phyloP scores from a whole-genome alignment of 2,888 invertebrate genomes.

The Leptinotarsa peninsularis region DNA sequence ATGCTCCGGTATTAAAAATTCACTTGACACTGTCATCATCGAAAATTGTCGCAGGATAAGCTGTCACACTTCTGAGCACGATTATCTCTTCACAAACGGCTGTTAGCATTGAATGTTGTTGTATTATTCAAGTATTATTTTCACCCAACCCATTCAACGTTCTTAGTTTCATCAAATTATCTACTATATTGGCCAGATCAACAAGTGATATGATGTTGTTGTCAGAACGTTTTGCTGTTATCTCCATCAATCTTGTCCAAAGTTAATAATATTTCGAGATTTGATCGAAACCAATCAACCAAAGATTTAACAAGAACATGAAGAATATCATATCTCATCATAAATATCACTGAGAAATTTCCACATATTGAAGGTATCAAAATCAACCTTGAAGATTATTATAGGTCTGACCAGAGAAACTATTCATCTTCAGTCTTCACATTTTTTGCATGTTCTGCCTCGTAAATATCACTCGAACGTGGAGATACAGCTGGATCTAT shows the following conservation, averaged over 20 bases:
- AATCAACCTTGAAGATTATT: conserved; percentile 9
- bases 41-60: too few relatives aligned
- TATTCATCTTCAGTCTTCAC: background rate
- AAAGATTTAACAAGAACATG: conserved; percentile 15
- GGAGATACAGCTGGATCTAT: background rate
- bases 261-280: conserved; percentile 14
- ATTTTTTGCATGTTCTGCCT: conserved; percentile 4
- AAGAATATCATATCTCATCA: background rate
- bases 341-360: conserved; percentile 4
- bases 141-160: too few relatives aligned
- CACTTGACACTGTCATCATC: too few relatives aligned
- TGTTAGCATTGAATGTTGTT: too few relatives aligned
- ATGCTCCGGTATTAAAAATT: too few relatives aligned
- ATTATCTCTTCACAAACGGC: too few relatives aligned
- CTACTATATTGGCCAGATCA: background rate
- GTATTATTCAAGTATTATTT: too few relatives aligned
- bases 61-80: too few relatives aligned
- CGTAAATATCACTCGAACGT: background rate
- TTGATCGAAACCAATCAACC: background rate
- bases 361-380: background rate
- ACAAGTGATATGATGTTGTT: background rate
- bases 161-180: background rate
- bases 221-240: background rate
- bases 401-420: background rate
- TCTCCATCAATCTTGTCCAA: conserved; percentile 2